Evolutionary conservation across 2,113 vertebrate species (phyloP), one percentile per base, ranked within the genome.

Genomic region (Nothocercus nigrocapillus): DNA sequence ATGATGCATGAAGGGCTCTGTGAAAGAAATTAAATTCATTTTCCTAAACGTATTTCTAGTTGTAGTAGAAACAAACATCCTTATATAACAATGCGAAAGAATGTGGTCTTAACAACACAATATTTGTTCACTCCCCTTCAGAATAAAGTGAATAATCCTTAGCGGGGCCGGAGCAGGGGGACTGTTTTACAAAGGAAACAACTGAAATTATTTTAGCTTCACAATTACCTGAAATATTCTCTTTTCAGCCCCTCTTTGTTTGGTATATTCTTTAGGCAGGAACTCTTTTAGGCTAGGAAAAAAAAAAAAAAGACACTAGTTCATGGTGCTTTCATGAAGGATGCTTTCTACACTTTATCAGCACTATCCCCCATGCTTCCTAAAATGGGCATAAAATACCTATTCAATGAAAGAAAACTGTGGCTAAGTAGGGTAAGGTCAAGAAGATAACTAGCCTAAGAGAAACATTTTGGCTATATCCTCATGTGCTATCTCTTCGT

Each of bases 261-360:
- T 98, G 94, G 98, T 98, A 51, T 98, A 98, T 94, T 98, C 98
- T 97, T 98, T 98, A 70, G 98, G 98, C 84, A 98, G 96, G 89
- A 98, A 98, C 97, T 98, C 98, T 92, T 98, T 98, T 54, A 98
- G 97, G 90, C 98, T 98, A 91, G 45, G 67, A 69, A 36, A 49
- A 47, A 69, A 73, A 73, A 54, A 69, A 73, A 73, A 54, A 42
- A 15, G 66, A 51, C 49, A 44, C 15, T 19, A 79, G 53, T 97
- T 97, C 97, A 77, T 40, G 12, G 13, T 25, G 53, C 5, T n/a
- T 82, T 84, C 62, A 28, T 21, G 32, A 91, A 27, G 12, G 28
- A 87, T 34, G 22, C 5, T 83, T 61, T 51, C 32, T 44, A 36
- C 8, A 22, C 12, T 74, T 86, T 17, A 51, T 11, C 42, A 40